A percentile compares a stretch with the other conserved stretches of the same genome.
These are phyloP conservation scores for Tenthredo notha DNA, from an alignment of 2,888 invertebrate genomes.

Conservation along the genomic window DNA sequence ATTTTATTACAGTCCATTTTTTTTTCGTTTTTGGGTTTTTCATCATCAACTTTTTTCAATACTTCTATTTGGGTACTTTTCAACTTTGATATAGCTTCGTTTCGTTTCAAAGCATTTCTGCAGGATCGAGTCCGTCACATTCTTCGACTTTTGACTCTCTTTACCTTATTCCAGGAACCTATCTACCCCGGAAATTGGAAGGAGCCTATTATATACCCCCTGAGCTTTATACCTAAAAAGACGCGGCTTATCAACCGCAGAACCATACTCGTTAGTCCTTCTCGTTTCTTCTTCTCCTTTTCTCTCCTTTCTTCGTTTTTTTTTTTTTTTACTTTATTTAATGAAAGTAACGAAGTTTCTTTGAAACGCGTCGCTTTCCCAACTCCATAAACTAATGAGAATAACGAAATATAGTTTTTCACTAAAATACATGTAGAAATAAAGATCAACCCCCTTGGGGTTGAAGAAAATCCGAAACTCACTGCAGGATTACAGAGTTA, in stretches of 20 bases:
- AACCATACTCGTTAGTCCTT: conserved; percentile 13
- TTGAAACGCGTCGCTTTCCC: not conserved
- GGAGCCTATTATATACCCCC: conserved; percentile 13
- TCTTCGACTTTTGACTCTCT: not conserved
- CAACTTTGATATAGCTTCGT: not conserved
- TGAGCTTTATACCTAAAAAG: not conserved
- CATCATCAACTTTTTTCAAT: not conserved
- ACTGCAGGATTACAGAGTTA: no score
- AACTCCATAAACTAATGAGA: not conserved
- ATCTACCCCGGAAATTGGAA: conserved; percentile 46
- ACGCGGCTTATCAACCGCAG: conserved; percentile 14
- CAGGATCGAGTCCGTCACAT: not conserved
- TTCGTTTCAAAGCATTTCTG: not conserved
- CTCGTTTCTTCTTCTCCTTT: not conserved
- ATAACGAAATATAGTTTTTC: not conserved
- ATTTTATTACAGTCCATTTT: not conserved
- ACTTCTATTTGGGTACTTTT: not conserved
- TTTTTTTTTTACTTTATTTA: not conserved
- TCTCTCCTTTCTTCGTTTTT: not conserved
- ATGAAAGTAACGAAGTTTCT: not conserved
- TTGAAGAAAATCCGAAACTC: no score
- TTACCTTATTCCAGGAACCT: not conserved
- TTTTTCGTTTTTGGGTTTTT: not conserved
- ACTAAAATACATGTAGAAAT: no score
- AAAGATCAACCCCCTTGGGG: no score